Evolutionary conservation across 2,888 invertebrate genomes (phyloP).

Genomic region (Chrysina gloriosa): DNA sequence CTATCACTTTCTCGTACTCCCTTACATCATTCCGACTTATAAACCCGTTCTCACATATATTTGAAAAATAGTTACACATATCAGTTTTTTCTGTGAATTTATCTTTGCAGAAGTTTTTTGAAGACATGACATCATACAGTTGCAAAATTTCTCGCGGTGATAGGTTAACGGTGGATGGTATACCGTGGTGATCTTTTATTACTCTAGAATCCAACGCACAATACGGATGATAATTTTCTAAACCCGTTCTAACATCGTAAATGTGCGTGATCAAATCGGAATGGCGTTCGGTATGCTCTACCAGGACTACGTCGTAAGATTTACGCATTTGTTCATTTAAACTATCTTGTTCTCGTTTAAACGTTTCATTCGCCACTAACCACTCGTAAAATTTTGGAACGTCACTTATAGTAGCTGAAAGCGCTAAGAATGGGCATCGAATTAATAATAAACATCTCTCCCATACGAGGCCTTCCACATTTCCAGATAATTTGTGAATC

Average conservation of each 20-base stretch:
- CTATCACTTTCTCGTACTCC: constrained; percentile 45
- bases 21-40: constrained; percentile 45
- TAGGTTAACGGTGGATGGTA: constrained; percentile 47
- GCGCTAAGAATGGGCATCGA: constrained; percentile 51
- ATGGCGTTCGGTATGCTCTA: constrained; percentile 48
- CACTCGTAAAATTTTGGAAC: constrained; percentile 46
- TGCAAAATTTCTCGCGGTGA: constrained; percentile 48
- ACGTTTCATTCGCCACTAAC: constrained; percentile 48
- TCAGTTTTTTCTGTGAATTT: constrained; percentile 33
- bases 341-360: constrained; percentile 44
- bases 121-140: constrained; percentile 46
- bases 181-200: constrained; percentile 42
- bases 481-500: constrained; percentile 50
- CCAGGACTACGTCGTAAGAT: constrained; percentile 47
- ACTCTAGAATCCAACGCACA: constrained; percentile 43
- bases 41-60: constrained; percentile 43
- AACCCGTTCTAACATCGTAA: constrained; percentile 36
- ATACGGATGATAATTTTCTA: constrained; percentile 50
- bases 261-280: constrained; percentile 49
- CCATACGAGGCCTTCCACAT: constrained; percentile 48
- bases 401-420: constrained; percentile 51
- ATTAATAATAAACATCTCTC: constrained; percentile 50
- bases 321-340: constrained; percentile 36
- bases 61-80: constrained; percentile 37
- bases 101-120: constrained; percentile 19